A percentile compares a stretch with the other conserved stretches of the same genome.
Evolutionary conservation across 2,113 vertebrate species (phyloP).

Genomic region (Ceyx margarethae): DNA sequence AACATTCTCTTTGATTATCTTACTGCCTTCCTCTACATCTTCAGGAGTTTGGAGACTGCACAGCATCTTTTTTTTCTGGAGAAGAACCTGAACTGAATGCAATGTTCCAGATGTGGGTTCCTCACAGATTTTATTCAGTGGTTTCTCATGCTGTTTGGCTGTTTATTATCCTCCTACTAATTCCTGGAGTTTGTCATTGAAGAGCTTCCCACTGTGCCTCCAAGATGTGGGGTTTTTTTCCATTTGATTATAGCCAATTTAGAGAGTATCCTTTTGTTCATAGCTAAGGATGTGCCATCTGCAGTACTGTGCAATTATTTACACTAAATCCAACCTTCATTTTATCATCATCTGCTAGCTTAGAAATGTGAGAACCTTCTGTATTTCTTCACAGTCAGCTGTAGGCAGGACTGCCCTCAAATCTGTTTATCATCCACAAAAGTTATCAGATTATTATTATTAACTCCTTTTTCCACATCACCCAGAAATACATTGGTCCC

Average conservation of each 20-base stretch:
- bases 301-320: constrained; percentile 14
- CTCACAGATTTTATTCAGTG: neutral
- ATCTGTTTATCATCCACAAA: neutral
- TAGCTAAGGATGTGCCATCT: neutral
- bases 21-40: neutral
- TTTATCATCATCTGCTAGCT: neutral
- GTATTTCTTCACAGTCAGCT: neutral
- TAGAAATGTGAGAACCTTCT: constrained; percentile 7
- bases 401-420: neutral
- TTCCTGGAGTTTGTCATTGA: neutral
- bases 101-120: neutral
- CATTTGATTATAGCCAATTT: constrained; percentile 13
- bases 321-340: neutral
- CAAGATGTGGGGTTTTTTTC: neutral
- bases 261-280: neutral
- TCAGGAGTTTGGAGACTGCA: neutral
- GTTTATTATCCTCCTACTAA: neutral
- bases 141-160: neutral
- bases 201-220: neutral
- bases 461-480: neutral
- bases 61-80: neutral
- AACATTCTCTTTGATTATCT: neutral
- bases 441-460: neutral
- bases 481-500: neutral
- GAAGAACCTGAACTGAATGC: neutral